phyloP scores from a whole-genome alignment of 2,888 invertebrate genomes.

The Spisula subtruncata region DNA sequence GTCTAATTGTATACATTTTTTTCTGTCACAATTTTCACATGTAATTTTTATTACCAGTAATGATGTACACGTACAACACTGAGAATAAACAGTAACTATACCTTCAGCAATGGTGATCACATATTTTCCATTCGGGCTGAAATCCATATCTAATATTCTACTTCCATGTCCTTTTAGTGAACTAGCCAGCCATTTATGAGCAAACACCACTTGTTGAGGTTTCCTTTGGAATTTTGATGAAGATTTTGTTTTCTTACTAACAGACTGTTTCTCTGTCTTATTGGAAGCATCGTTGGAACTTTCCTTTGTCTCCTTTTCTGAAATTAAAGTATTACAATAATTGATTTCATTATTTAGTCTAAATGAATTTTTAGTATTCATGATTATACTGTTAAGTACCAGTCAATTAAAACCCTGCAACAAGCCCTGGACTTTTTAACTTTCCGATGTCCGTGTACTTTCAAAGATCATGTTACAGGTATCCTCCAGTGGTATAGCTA shows the following conservation, averaged over 20 bases:
- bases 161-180: conserved; percentile 95
- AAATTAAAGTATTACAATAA: not conserved
- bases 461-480: too few relatives aligned
- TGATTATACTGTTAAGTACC: too few relatives aligned
- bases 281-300: conserved; percentile 39
- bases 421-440: too few relatives aligned
- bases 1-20: too few relatives aligned
- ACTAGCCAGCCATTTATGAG: conserved; percentile 94
- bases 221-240: conserved; percentile 69
- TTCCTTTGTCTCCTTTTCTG: conserved; percentile 57
- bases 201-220: conserved; percentile 87
- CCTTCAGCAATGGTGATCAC: conserved; percentile 95
- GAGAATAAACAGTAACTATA: conserved; percentile 86
- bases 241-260: conserved; percentile 72
- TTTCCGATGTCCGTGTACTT: too few relatives aligned
- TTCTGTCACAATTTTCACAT: too few relatives aligned
- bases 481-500: too few relatives aligned
- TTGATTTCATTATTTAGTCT: not conserved
- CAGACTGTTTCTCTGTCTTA: conserved; percentile 51
- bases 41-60: too few relatives aligned
- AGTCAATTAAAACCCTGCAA: too few relatives aligned
- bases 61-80: too few relatives aligned
- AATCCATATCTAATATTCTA: conserved; percentile 92
- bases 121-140: conserved; percentile 95
- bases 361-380: too few relatives aligned